These are phyloP conservation scores for Malacoraja senta DNA, from an alignment of 2,797 vertebrate genomes.

Conservation along the genomic window DNA sequence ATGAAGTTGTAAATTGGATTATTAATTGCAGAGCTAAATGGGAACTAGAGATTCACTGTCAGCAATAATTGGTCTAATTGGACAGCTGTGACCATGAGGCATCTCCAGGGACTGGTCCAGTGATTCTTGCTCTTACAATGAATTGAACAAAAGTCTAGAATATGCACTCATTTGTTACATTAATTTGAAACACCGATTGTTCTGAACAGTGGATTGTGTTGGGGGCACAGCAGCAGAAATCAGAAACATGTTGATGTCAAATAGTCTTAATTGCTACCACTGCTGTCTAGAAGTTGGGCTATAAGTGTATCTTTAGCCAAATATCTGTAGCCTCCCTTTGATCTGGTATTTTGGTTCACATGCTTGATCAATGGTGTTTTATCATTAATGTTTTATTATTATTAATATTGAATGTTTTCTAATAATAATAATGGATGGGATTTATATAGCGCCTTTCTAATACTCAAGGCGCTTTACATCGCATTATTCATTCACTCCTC, in stretches of 20 bases:
- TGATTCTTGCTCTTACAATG: background rate
- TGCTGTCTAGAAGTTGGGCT: too few species aligned
- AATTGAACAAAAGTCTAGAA: background rate
- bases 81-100: background rate
- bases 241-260: background rate
- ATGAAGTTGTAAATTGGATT: conserved; percentile 24
- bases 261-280: background rate
- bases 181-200: background rate
- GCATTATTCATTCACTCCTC: too few species aligned
- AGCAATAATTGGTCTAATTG: conserved; percentile 4
- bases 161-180: background rate
- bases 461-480: too few species aligned
- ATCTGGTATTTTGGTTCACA: too few species aligned
- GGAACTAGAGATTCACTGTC: background rate
- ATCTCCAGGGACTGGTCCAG: background rate
- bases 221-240: background rate
- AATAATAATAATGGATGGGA: too few species aligned
- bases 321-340: too few species aligned
- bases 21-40: conserved; percentile 29
- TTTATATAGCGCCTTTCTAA: too few species aligned
- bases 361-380: too few species aligned
- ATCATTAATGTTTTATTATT: too few species aligned
- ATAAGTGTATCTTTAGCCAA: too few species aligned
- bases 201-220: background rate
- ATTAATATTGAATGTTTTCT: too few species aligned